Percentiles rank a stretch among this genome's conserved stretches.
phyloP scores from a whole-genome alignment of 2,797 vertebrate species.

The Pantherophis vulpinus region DNA sequence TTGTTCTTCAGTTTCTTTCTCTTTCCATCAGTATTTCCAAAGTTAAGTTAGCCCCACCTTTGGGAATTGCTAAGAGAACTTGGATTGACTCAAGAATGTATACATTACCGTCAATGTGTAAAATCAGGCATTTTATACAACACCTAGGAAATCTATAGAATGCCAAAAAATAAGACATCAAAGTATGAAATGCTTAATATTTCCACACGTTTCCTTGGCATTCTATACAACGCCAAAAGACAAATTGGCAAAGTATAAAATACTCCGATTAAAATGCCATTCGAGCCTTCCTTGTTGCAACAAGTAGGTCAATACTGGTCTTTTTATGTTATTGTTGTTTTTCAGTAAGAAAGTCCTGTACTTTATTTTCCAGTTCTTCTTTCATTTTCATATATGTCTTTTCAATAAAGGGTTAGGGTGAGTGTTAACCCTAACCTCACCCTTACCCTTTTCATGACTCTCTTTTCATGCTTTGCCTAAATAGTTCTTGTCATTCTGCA shows the following conservation, averaged over 20 bases:
- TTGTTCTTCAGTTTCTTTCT: not conserved
- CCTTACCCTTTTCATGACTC: not conserved
- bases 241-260: not conserved
- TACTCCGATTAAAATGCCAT: not conserved
- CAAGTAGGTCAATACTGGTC: not conserved
- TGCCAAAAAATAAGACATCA: not conserved
- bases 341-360: not conserved
- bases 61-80: constrained; percentile 3
- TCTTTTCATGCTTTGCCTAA: not conserved
- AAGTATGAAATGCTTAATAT: not conserved
- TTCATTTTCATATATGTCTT: not conserved
- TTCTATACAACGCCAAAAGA: not conserved
- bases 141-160: not conserved
- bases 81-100: constrained; percentile 3
- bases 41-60: not conserved
- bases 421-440: not conserved
- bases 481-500: not conserved
- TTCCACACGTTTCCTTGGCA: not conserved
- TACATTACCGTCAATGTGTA: not conserved
- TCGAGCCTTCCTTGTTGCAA: not conserved
- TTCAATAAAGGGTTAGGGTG: not conserved
- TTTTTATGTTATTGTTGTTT: not conserved
- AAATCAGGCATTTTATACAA: not conserved
- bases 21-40: constrained; percentile 2
- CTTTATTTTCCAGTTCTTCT: not conserved